Percentiles rank a stretch among this genome's conserved stretches.
Conservation (phyloP, 2,113 vertebrate genomes). For the Piprites chloris region DNA sequence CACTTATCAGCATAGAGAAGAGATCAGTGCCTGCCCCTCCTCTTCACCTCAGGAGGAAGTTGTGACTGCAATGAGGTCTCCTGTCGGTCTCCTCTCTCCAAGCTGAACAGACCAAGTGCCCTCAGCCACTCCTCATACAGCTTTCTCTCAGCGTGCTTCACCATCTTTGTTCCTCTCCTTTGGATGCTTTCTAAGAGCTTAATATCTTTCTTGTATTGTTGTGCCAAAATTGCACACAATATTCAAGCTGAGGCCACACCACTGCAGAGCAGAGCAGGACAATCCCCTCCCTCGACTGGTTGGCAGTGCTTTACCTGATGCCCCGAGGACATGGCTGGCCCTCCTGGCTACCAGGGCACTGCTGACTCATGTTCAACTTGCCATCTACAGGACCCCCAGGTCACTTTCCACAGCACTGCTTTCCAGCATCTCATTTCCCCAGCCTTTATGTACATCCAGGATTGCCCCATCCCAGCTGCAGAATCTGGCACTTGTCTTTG, state of each 20-base stretch:
- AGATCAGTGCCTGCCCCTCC: background rate
- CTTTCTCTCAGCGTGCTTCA: background rate
- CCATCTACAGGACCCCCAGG: background rate
- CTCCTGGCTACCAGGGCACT: background rate
- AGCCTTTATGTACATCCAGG: too few relatives aligned
- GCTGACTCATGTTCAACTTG: background rate
- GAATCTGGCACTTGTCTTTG: background rate
- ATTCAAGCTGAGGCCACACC: background rate
- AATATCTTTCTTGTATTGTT: background rate
- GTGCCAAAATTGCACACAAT: background rate
- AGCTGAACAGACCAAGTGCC: background rate
- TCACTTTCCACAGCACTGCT: background rate
- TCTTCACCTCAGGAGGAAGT: background rate
- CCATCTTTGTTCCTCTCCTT: background rate
- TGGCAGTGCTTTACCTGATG: background rate
- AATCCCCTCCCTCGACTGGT: background rate
- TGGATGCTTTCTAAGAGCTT: background rate
- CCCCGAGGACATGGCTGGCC: background rate
- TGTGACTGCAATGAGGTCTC: background rate
- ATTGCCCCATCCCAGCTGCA: background rate
- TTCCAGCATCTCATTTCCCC: too few relatives aligned
- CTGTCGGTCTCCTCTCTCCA: background rate
- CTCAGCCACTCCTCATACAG: rapidly evolving
- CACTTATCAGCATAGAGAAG: too few relatives aligned
- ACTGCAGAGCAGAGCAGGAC: background rate